A percentile compares a stretch with the other conserved stretches of the same genome.
Evolutionary conservation across 2,113 vertebrate genomes (phyloP).

Genomic region (Climacteris rufus): DNA sequence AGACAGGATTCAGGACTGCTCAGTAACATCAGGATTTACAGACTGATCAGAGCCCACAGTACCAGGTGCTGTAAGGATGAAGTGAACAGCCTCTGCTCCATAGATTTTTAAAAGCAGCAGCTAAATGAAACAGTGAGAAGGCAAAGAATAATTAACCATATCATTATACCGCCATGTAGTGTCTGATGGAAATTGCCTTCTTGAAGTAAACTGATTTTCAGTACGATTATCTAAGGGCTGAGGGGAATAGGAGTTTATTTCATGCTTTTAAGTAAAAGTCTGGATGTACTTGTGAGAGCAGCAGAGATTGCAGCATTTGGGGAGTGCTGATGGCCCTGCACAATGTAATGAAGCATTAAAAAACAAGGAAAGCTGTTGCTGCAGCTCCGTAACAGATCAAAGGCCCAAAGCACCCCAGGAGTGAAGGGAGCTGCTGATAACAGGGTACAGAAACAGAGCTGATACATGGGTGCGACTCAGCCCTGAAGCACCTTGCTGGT

Average conservation of each 20-base stretch:
- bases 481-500: neutral
- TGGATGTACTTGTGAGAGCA: neutral
- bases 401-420: conserved; percentile 2
- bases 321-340: neutral
- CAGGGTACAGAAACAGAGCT: neutral
- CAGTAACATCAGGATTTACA: neutral
- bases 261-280: neutral
- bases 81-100: neutral
- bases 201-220: neutral
- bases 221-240: neutral
- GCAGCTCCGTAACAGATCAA: neutral
- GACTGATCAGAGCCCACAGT: neutral
- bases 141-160: neutral
- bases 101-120: neutral
- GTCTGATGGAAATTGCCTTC: neutral
- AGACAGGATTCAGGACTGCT: neutral
- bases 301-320: neutral
- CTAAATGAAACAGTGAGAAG: neutral
- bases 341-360: neutral
- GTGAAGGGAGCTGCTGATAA: conserved; percentile 6
- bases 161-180: neutral
- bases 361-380: neutral
- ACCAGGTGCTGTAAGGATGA: neutral
- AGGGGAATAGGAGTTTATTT: neutral
- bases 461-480: neutral